Conservation (phyloP, 2,113 vertebrate genomes). For the Pterocles burchelli region DNA sequence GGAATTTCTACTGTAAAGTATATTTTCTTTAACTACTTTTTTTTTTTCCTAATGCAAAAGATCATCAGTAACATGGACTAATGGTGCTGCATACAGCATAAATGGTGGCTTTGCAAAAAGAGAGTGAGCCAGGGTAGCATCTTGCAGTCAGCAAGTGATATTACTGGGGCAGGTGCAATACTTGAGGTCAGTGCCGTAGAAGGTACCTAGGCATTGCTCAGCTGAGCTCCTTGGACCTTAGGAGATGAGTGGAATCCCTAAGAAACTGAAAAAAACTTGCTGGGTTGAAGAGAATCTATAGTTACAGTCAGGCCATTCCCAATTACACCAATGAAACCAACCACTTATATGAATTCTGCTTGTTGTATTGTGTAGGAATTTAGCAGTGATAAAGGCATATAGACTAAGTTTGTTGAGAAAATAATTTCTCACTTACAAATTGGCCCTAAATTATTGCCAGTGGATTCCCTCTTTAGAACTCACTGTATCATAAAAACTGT, state of each 20-base stretch:
- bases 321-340: not conserved
- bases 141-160: not conserved
- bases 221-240: not conserved
- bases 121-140: not conserved
- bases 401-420: not conserved
- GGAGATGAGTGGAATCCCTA: not conserved
- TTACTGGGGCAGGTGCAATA: not conserved
- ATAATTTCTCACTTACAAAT: not conserved
- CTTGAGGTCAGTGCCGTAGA: not conserved
- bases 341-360: not conserved
- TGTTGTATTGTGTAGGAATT: not conserved
- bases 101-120: not conserved
- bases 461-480: not conserved
- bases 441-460: not conserved
- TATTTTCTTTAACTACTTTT: not conserved
- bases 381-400: not conserved
- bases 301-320: not conserved
- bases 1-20: not conserved
- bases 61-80: not conserved
- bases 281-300: not conserved
- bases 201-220: not conserved
- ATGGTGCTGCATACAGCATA: not conserved
- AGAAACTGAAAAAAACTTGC: not conserved
- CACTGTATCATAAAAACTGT: not conserved
- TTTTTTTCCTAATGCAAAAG: not conserved